Evolutionary conservation across 2,113 vertebrate species (phyloP).

Genomic region (Phocoena phocoena): DNA sequence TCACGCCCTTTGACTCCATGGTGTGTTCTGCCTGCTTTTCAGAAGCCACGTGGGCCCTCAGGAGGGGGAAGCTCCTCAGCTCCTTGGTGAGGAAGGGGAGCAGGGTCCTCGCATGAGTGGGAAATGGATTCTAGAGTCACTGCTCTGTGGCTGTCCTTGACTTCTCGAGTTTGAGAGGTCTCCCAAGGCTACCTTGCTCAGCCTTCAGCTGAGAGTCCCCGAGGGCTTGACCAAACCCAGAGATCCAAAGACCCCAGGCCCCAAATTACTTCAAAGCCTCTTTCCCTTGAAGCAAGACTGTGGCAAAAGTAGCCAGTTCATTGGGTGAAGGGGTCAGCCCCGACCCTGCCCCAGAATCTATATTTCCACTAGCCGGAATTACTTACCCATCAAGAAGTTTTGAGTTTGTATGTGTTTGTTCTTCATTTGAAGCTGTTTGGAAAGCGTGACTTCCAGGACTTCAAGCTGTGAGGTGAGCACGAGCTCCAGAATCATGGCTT

Average conservation of each 20-base stretch:
- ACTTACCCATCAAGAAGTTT: no score
- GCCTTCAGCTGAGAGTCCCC: neutral
- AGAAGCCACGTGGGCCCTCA: neutral
- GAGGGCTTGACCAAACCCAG: neutral
- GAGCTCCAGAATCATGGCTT: neutral
- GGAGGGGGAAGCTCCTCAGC: fast-evolving
- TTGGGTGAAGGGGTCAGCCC: neutral
- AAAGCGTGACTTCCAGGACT: neutral
- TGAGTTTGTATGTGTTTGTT: neutral
- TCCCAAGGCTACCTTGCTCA: neutral
- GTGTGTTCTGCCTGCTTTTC: neutral
- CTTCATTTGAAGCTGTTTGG: neutral
- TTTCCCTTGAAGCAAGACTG: neutral
- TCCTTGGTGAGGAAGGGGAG: neutral
- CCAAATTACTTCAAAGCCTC: neutral
- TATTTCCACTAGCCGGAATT: neutral
- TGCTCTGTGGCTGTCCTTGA: neutral
- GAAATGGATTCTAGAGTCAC: neutral
- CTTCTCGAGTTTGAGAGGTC: neutral
- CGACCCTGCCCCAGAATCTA: neutral
- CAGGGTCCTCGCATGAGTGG: neutral
- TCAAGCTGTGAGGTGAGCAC: neutral
- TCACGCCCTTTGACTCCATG: neutral
- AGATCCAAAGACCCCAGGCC: neutral
- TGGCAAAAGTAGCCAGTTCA: neutral